Evolutionary conservation across 2,113 vertebrate species (phyloP).

Genomic region (Catharus bicknelli): DNA sequence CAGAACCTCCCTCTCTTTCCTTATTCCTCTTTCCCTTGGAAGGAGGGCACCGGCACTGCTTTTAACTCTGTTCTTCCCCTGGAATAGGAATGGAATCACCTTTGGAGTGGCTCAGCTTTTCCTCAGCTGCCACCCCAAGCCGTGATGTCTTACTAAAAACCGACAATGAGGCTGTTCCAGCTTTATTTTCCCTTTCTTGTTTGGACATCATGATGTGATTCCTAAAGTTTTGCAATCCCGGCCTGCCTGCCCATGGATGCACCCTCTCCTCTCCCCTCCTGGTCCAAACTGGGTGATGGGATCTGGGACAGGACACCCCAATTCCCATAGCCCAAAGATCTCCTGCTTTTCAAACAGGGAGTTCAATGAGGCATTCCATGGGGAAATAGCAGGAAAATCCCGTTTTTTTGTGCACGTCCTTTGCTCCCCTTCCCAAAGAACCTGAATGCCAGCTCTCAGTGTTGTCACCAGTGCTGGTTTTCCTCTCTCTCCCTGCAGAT

Average conservation of each 20-base stretch:
- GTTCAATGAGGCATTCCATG: neutral
- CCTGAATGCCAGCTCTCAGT: fast-evolving
- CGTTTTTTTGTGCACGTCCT: fast-evolving
- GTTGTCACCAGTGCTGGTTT: neutral
- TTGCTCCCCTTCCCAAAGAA: neutral
- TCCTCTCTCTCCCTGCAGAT: conserved; percentile 75
- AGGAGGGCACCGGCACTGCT: neutral
- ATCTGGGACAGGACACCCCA: fast-evolving
- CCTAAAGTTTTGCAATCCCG: fast-evolving
- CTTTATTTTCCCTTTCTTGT: neutral
- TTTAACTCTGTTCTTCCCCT: neutral
- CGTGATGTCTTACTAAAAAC: neutral
- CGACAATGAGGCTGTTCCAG: fast-evolving
- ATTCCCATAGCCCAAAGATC: neutral
- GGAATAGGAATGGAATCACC: neutral
- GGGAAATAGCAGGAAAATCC: neutral
- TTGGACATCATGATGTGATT: neutral
- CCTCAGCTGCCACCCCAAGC: neutral
- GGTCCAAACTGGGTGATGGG: neutral
- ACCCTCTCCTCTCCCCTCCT: neutral
- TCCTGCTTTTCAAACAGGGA: neutral
- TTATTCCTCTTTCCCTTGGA: neutral
- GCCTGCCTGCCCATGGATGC: fast-evolving
- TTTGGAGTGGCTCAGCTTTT: neutral
- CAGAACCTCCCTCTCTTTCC: neutral